Evolutionary conservation across 2,888 invertebrate species (phyloP).

Genomic region (Galerucella nymphaeae): DNA sequence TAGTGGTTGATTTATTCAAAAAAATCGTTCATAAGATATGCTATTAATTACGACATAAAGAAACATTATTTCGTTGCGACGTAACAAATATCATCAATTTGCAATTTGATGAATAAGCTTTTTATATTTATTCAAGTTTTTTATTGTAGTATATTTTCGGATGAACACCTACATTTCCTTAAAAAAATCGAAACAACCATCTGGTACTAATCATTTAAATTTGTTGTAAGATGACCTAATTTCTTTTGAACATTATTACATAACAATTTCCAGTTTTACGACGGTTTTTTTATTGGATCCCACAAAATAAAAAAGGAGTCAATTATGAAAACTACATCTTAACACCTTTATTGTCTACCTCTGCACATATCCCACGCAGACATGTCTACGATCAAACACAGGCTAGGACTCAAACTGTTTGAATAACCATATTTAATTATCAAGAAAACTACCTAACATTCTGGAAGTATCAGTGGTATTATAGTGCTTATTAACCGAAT

Average conservation of each 20-base stretch:
- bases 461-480: no score
- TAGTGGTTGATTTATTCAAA: no score
- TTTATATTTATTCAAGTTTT: neutral
- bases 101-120: no score
- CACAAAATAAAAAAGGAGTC: slow-evolving; percentile 12
- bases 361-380: slow-evolving; percentile 22
- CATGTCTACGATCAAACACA: slow-evolving; percentile 9
- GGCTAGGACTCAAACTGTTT: neutral
- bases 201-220: neutral
- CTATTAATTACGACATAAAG: no score
- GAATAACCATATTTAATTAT: neutral
- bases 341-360: slow-evolving; percentile 28
- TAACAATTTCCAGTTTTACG: slow-evolving; percentile 5
- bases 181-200: slow-evolving; percentile 9
- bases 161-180: slow-evolving; percentile 5
- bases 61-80: no score
- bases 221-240: slow-evolving; percentile 5
- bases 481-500: no score
- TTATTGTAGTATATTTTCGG: neutral
- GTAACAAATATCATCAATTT: no score
- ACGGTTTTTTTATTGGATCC: slow-evolving; percentile 12
- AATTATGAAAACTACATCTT: slow-evolving; percentile 28
- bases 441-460: no score
- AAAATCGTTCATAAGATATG: no score
- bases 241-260: slow-evolving; percentile 15